A percentile compares a stretch with the other conserved stretches of the same genome.
Evolutionary conservation across 2,797 vertebrate species (phyloP).

Genomic region (Galaxias olidus): DNA sequence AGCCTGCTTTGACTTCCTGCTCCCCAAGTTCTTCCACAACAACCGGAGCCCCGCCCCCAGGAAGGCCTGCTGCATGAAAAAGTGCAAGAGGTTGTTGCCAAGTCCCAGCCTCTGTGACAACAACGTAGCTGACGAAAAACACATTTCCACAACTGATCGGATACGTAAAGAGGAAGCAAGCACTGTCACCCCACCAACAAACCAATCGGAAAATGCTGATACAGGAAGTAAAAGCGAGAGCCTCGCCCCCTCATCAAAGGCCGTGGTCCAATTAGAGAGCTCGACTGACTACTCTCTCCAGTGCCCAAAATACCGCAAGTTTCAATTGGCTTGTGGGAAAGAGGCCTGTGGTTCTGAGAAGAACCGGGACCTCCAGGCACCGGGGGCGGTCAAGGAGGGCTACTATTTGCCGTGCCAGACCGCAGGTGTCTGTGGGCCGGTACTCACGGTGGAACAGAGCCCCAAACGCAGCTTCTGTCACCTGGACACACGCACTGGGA

Average conservation of each 20-base stretch:
- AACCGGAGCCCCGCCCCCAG: conserved; percentile 59
- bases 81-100: conserved; percentile 54
- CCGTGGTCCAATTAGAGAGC: conserved; percentile 15
- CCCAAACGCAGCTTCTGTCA: conserved; percentile 14
- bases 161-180: conserved; percentile 63
- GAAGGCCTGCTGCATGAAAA: conserved; percentile 80
- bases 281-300: conserved; percentile 65
- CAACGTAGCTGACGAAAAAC: conserved; percentile 22
- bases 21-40: conserved; percentile 85
- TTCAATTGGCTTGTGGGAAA: conserved; percentile 87
- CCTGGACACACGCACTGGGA: too few relatives aligned
- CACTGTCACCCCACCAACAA: conserved; percentile 27
- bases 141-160: conserved; percentile 57
- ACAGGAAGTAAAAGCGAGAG: conserved; percentile 36
- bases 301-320: conserved; percentile 92
- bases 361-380: conserved; percentile 15
- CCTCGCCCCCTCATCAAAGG: conserved; percentile 35
- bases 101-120: conserved; percentile 5
- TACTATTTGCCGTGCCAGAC: conserved; percentile 35
- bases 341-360: conserved; percentile 47
- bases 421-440: conserved; percentile 24
- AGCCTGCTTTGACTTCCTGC: conserved; percentile 92
- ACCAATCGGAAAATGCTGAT: conserved; percentile 49
- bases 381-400: conserved; percentile 21
- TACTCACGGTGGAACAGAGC: conserved; percentile 14